phyloP scores from a whole-genome alignment of 2,113 vertebrate species.

The Forbesichthys agassizii region DNA sequence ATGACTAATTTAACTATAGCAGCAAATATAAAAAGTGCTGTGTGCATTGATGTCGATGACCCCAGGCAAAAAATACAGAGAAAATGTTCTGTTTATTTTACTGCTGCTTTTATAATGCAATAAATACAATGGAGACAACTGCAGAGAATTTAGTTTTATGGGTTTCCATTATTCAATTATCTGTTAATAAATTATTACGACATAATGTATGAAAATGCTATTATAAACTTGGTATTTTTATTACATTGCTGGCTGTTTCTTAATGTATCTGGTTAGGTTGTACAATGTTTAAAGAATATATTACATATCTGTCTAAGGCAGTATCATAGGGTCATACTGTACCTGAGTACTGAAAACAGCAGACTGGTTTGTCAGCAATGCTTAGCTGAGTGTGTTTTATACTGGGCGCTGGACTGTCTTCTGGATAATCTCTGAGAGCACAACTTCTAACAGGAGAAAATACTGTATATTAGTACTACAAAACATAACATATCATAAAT shows the following conservation, averaged over 20 bases:
- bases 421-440: constrained; percentile 74
- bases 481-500: neutral
- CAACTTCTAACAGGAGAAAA: constrained; percentile 53
- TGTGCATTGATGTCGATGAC: no score
- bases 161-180: neutral
- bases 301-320: no score
- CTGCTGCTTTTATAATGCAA: neutral
- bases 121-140: no score
- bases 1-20: no score
- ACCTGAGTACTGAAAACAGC: constrained; percentile 84
- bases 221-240: neutral
- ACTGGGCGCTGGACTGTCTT: constrained; percentile 67
- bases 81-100: neutral
- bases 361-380: constrained; percentile 61
- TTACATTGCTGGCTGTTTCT: neutral
- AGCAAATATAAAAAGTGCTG: no score
- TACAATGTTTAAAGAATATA: neutral
- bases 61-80: no score
- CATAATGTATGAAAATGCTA: neutral
- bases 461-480: neutral
- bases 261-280: neutral
- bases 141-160: no score
- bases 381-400: constrained; percentile 48
- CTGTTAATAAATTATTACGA: neutral
- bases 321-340: neutral